Evolutionary conservation across 2,113 vertebrate genomes (phyloP).

Genomic region (Junco hyemalis): DNA sequence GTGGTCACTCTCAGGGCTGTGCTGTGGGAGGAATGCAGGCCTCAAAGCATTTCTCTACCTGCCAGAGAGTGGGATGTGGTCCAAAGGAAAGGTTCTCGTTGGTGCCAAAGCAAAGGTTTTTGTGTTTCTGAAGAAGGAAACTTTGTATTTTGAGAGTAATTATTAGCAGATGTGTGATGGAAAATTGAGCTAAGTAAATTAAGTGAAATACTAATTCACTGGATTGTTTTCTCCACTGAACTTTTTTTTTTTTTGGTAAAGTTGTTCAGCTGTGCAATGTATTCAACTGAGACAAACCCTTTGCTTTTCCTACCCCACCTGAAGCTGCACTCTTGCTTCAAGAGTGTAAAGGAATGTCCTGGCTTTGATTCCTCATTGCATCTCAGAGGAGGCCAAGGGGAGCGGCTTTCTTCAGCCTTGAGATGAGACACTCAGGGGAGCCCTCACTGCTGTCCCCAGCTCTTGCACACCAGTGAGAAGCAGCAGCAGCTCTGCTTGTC

Average conservation of each 20-base stretch:
- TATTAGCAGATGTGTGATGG: background rate
- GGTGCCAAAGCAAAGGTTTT: background rate
- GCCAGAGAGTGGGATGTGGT: background rate
- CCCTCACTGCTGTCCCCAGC: background rate
- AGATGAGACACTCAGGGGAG: background rate
- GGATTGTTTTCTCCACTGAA: background rate
- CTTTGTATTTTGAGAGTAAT: background rate
- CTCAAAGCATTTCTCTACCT: background rate
- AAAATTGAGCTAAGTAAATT: background rate
- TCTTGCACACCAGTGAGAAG: rapidly evolving
- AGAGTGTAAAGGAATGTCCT: background rate
- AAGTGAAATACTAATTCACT: background rate
- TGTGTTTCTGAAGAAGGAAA: background rate
- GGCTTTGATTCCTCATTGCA: background rate
- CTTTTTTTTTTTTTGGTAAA: background rate
- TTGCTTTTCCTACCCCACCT: background rate
- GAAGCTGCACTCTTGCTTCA: background rate
- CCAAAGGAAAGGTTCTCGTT: background rate
- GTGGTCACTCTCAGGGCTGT: background rate
- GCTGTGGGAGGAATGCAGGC: background rate
- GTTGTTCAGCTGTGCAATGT: background rate
- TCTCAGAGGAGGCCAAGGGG: background rate
- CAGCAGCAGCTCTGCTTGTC: background rate
- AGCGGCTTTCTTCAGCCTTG: background rate
- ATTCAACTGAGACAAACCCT: background rate